Evolutionary conservation across 1,140 invertebrate genomes (phyloP).

Genomic region (Hestina assimilis): DNA sequence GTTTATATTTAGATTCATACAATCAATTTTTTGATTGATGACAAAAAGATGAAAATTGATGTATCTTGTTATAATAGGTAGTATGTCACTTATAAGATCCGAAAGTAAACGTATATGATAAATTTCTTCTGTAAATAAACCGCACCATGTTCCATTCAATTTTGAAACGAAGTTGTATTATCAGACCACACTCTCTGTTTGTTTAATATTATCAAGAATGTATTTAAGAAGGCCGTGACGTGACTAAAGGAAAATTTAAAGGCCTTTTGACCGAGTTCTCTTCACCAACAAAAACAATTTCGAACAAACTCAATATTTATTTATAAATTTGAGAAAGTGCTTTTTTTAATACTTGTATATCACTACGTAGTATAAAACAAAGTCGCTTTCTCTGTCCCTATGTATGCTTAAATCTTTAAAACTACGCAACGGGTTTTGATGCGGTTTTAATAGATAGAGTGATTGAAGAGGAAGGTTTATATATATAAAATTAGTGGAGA

Average conservation of each 20-base stretch:
- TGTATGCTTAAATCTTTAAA: too few relatives aligned
- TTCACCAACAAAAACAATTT: conserved; percentile 11
- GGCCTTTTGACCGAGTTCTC: conserved; percentile 21
- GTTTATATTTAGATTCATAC: background rate
- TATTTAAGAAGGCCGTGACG: conserved; percentile 28
- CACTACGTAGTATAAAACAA: too few relatives aligned
- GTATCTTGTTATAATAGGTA: too few relatives aligned
- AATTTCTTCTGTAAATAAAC: too few relatives aligned
- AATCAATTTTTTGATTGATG: background rate
- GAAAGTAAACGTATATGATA: too few relatives aligned
- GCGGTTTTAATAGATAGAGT: too few relatives aligned
- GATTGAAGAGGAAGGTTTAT: too few relatives aligned
- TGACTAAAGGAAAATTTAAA: conserved; percentile 33
- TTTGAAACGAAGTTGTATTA: conserved; percentile 15
- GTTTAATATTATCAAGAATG: conserved; percentile 12
- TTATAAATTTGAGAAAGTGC: background rate
- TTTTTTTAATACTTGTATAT: background rate
- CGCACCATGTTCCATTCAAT: conserved; percentile 7
- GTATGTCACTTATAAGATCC: too few relatives aligned
- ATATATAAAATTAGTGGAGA: background rate
- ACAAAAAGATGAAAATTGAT: too few relatives aligned
- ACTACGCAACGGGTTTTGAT: too few relatives aligned
- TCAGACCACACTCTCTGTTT: conserved; percentile 17
- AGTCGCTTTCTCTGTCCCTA: too few relatives aligned
- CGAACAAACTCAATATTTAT: conserved; percentile 1